A percentile compares a stretch with the other conserved stretches of the same genome.
phyloP scores from a whole-genome alignment of 2,888 invertebrate genomes.

The Nipponacmea schrenckii region DNA sequence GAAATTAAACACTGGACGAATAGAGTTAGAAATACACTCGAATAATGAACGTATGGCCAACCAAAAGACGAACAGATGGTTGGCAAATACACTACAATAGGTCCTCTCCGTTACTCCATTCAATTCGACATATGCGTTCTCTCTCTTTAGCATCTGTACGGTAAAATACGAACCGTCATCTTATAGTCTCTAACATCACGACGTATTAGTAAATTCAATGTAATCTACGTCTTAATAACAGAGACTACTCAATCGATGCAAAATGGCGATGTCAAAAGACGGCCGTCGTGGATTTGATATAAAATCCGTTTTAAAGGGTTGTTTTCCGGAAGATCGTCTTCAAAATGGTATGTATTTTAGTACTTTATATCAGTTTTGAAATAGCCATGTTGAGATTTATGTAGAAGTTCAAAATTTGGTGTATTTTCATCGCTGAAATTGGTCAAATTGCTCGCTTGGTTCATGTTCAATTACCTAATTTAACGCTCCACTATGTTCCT shows the following conservation, averaged over 20 bases:
- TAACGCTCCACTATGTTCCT: too few species aligned
- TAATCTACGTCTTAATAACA: too few species aligned
- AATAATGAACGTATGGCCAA: conserved; percentile 4
- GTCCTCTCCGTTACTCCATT: not conserved
- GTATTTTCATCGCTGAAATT: too few species aligned
- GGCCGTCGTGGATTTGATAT: not conserved
- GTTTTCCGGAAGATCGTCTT: not conserved
- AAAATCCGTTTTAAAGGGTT: not conserved
- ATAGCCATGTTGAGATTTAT: too few species aligned
- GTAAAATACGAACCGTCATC: too few species aligned
- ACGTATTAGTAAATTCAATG: too few species aligned
- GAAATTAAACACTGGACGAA: not conserved
- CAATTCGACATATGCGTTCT: not conserved
- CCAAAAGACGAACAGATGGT: not conserved
- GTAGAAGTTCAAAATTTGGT: too few species aligned
- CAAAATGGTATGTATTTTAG: not conserved
- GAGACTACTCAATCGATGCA: not conserved
- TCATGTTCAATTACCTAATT: too few species aligned
- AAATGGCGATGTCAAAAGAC: not conserved
- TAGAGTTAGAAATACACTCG: not conserved
- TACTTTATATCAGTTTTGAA: too few species aligned
- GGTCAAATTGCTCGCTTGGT: too few species aligned
- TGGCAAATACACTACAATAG: not conserved
- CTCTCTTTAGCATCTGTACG: too few species aligned
- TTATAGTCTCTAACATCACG: too few species aligned